phyloP scores from a whole-genome alignment of 1,140 invertebrate species.

The Drosophila orosa region DNA sequence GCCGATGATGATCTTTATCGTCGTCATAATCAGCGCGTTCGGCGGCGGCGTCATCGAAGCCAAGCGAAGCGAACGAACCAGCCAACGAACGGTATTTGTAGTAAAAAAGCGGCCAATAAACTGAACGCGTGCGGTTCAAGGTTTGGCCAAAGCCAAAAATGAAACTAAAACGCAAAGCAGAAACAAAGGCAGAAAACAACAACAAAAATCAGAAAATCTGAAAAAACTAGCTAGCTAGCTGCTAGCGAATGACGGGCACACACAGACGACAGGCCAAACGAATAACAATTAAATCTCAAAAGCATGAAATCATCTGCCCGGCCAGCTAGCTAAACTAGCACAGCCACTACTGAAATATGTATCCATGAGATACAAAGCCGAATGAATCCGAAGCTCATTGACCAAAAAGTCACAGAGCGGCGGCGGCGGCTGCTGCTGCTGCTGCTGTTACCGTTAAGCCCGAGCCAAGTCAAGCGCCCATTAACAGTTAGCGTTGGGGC shows the following conservation, averaged over 20 bases:
- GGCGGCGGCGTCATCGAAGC: slow-evolving; percentile 44
- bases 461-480: slow-evolving; percentile 73
- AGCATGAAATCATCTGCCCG: slow-evolving; percentile 80
- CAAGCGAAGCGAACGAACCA: slow-evolving; percentile 50
- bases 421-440: slow-evolving; percentile 17
- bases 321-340: slow-evolving; percentile 42
- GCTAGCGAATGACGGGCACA: slow-evolving; percentile 49
- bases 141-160: slow-evolving; percentile 80
- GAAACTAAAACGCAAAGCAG: slow-evolving; percentile 68
- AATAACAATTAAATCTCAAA: slow-evolving; percentile 82
- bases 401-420: slow-evolving; percentile 60
- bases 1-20: slow-evolving; percentile 35
- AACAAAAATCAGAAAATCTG: slow-evolving; percentile 23
- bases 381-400: slow-evolving; percentile 70
- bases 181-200: slow-evolving; percentile 44
- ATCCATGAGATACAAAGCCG: slow-evolving; percentile 46
- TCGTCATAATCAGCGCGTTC: slow-evolving; percentile 36
- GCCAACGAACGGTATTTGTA: slow-evolving; percentile 79
- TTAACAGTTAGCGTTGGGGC: slow-evolving; percentile 75
- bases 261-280: slow-evolving; percentile 58
- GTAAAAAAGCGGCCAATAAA: slow-evolving; percentile 84
- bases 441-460: slow-evolving; percentile 71
- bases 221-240: slow-evolving; percentile 18
- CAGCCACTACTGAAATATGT: slow-evolving; percentile 43
- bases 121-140: slow-evolving; percentile 82